Evolutionary conservation across 2,888 invertebrate genomes (phyloP).

Genomic region (Erebia palarica): DNA sequence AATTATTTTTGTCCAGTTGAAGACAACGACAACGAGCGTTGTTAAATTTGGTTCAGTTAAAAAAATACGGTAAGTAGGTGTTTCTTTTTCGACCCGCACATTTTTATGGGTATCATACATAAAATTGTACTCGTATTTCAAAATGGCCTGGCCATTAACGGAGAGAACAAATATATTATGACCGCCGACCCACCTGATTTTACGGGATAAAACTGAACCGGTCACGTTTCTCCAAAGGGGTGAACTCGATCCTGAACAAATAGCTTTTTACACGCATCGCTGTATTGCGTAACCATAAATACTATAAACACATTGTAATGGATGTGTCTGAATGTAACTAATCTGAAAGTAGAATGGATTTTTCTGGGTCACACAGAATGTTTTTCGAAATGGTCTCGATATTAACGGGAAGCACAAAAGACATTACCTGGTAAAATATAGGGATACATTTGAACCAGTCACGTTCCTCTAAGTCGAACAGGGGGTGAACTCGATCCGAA

Average conservation of each 20-base stretch:
- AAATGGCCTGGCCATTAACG: conserved; percentile 2
- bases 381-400: neutral
- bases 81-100: neutral
- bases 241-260: conserved; percentile 40
- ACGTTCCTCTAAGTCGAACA: conserved; percentile 32
- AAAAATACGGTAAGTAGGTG: neutral
- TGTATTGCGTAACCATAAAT: conserved; percentile 22
- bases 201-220: conserved; percentile 37
- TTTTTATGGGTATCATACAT: neutral
- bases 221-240: conserved; percentile 39
- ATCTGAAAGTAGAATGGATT: conserved; percentile 4
- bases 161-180: conserved; percentile 2
- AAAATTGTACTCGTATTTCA: neutral
- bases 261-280: conserved; percentile 40
- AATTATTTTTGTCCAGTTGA: too few species aligned
- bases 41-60: neutral
- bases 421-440: conserved; percentile 23
- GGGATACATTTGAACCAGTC: conserved; percentile 38
- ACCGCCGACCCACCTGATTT: conserved; percentile 28
- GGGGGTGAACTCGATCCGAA: conserved; percentile 36
- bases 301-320: conserved; percentile 29
- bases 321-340: neutral
- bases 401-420: conserved; percentile 19
- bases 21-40: neutral
- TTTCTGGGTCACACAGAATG: conserved; percentile 5